phyloP scores from a whole-genome alignment of 2,113 vertebrate species.

The Scomber japonicus region DNA sequence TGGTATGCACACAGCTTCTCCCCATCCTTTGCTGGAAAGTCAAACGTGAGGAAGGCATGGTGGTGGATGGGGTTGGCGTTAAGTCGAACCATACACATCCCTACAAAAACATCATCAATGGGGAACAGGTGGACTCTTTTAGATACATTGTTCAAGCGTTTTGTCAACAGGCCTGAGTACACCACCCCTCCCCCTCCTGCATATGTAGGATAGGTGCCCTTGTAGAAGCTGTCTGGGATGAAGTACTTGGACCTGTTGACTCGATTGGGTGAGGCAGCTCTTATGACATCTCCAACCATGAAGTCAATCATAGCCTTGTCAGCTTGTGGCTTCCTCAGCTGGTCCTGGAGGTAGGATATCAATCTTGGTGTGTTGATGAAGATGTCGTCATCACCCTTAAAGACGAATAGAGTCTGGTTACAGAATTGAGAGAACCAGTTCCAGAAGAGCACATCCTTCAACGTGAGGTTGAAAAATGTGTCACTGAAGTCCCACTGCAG shows the following conservation, averaged over 20 bases:
- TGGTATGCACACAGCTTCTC: slow-evolving; percentile 72
- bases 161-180: slow-evolving; percentile 78
- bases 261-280: slow-evolving; percentile 45
- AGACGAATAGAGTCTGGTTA: slow-evolving; percentile 67
- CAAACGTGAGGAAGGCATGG: slow-evolving; percentile 83
- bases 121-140: slow-evolving; percentile 82
- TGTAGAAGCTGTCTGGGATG: slow-evolving; percentile 81
- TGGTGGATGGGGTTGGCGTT: slow-evolving; percentile 68
- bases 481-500: slow-evolving; percentile 86
- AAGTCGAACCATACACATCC: slow-evolving; percentile 84
- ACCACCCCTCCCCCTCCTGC: slow-evolving; percentile 83
- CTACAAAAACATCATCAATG: slow-evolving; percentile 86
- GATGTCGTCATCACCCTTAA: slow-evolving; percentile 86
- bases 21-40: slow-evolving; percentile 63
- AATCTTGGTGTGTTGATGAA: slow-evolving; percentile 81
- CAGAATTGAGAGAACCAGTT: slow-evolving; percentile 79
- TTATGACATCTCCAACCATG: slow-evolving; percentile 81
- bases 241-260: slow-evolving; percentile 78
- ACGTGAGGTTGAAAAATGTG: slow-evolving; percentile 85
- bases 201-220: slow-evolving; percentile 81
- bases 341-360: slow-evolving; percentile 68
- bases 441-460: slow-evolving; percentile 87
- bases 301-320: slow-evolving; percentile 56
- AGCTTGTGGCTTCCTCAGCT: slow-evolving; percentile 33
- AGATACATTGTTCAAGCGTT: slow-evolving; percentile 69